Conservation (phyloP, 2,113 vertebrate species). For the Brienomyrus longianalis region DNA sequence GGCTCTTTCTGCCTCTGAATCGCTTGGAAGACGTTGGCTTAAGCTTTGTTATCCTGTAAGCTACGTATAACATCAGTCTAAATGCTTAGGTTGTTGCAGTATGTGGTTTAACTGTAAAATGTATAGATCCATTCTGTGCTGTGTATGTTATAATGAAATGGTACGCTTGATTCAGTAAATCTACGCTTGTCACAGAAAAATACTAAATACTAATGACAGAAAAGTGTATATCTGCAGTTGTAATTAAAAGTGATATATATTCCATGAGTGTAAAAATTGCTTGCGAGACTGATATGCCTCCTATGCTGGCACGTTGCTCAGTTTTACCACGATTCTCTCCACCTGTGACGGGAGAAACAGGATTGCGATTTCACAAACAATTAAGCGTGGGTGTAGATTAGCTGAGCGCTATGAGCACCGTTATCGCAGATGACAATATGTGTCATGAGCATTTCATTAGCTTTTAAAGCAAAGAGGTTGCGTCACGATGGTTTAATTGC, state of each 20-base stretch:
- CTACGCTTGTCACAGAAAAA: not conserved
- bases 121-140: not conserved
- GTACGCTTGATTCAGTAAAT: not conserved
- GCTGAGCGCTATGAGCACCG: not conserved
- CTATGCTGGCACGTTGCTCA: not conserved
- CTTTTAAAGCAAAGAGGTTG: not conserved
- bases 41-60: not conserved
- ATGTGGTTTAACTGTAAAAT: not conserved
- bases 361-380: not conserved
- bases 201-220: not conserved
- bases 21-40: not conserved
- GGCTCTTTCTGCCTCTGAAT: not conserved
- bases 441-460: not conserved
- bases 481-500: not conserved
- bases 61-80: not conserved
- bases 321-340: not conserved
- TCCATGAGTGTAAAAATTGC: not conserved
- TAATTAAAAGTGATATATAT: constrained; percentile 8
- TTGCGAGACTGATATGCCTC: not conserved
- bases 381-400: not conserved
- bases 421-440: not conserved
- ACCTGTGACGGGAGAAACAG: not conserved
- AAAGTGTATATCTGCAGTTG: constrained; percentile 9
- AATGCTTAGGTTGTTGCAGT: not conserved
- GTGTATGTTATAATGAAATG: not conserved